Evolutionary conservation across 1,140 invertebrate species (phyloP), one percentile per base, ranked within the genome.

Genomic region (Leptinotarsa texana): DNA sequence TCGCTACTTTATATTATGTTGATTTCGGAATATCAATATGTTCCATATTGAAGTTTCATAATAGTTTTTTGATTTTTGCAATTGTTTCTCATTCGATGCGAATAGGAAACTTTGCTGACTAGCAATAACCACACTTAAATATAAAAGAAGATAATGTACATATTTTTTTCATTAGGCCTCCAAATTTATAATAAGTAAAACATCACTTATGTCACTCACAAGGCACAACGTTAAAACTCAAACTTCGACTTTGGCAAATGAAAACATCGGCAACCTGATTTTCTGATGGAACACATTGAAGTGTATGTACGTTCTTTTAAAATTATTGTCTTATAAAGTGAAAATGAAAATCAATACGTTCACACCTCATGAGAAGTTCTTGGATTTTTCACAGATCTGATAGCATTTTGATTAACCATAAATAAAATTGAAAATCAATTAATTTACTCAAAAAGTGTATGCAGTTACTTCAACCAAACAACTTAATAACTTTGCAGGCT

Each of bases 301-400:
- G 49, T 51, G 17, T 13, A 51, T 17, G 11, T n/a, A 51, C 17
- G 13, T 51, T 17, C 49, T 51, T 5, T 51, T 1, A 11, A n/a
- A 51, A 51, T n/a, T 51, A 1, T 57, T 77, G 65, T 63, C 70
- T 13, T 21, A 76, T 69, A 71, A 76, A 76, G n/a, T 74, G 72
- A 57, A 63, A 61, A 24, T 62, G 51, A 17, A 76, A 61, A 62
- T 76, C 65, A 47, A 74, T 76, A 24, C 74, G 72, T 21, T 76
- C 71, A 24, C 27, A 71, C 21, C 75, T 33, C 51, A 62, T 74
- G 63, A 70, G 61, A 22, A 73, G 70, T 24, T 57, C 27, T 70
- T 47, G 67, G 65, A 74, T 5, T 76, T 51, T 76, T 27, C 17
- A n/a, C 42, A 27, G 66, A 51, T 62, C 73, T 76, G 6, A 74